Percentiles rank a stretch among this genome's conserved stretches.
These are phyloP conservation scores for Chrysaora quinquecirrha DNA, from an alignment of 30 jellyfish, hydroid and myxozoan genomes.

Conservation along the genomic window DNA sequence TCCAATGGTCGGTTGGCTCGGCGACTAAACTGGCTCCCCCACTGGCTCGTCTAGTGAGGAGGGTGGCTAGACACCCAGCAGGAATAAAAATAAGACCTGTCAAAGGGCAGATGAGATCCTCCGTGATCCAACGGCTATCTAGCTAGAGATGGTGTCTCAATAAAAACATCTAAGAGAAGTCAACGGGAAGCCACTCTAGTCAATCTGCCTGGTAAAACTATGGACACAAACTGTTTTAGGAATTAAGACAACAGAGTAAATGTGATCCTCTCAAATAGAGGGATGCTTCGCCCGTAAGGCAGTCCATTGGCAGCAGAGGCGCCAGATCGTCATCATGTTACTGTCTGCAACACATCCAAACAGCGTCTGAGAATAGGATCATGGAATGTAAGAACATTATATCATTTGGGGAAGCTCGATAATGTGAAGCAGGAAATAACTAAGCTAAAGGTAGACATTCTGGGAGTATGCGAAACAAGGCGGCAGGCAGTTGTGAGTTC, in stretches of 20 bases:
- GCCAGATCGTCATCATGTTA: slow-evolving; percentile 52
- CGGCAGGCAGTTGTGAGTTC: slow-evolving; percentile 18
- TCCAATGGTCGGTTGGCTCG: slow-evolving; percentile 24
- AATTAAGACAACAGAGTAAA: slow-evolving; percentile 25
- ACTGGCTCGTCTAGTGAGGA: neutral
- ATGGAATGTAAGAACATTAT: slow-evolving; percentile 43
- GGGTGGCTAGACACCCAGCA: slow-evolving; percentile 52
- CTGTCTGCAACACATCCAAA: slow-evolving; percentile 10
- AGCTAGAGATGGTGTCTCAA: slow-evolving; percentile 46
- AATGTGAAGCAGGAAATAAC: slow-evolving; percentile 33
- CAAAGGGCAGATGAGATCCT: slow-evolving; percentile 62
- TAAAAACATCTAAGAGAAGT: slow-evolving; percentile 43
- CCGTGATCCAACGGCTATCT: slow-evolving; percentile 56
- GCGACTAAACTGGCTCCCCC: slow-evolving; percentile 48
- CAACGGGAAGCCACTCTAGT: slow-evolving; percentile 53
- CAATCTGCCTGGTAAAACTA: slow-evolving; percentile 42
- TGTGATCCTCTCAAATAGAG: neutral
- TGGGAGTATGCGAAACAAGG: slow-evolving; percentile 51
- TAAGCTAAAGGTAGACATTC: slow-evolving; percentile 3
- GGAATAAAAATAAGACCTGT: slow-evolving; percentile 69
- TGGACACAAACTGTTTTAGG: slow-evolving; percentile 24
- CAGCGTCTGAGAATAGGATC: slow-evolving; percentile 39
- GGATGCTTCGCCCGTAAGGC: slow-evolving; percentile 51
- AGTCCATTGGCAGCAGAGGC: slow-evolving; percentile 32
- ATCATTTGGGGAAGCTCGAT: slow-evolving; percentile 39